Evolutionary conservation across 35 echinoderm and acorn worm genomes (phyloP).

Genomic region (Lytechinus pictus): DNA sequence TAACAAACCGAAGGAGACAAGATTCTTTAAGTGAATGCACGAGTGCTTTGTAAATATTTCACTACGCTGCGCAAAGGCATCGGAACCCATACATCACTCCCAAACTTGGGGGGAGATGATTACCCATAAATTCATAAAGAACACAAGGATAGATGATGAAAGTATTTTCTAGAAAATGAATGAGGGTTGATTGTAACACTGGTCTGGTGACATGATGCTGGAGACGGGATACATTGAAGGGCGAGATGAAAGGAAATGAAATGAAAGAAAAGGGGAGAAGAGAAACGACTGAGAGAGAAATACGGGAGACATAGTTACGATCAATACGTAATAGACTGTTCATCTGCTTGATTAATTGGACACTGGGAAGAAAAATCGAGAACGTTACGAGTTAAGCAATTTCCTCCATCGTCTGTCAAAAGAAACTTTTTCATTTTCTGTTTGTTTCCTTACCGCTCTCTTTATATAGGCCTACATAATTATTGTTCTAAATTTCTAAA

Average conservation of each 20-base stretch:
- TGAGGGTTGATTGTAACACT: not conserved
- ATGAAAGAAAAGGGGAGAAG: not conserved
- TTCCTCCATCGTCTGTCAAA: not conserved
- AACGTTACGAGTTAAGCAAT: not conserved
- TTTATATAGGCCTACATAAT: not conserved
- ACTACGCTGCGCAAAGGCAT: not conserved
- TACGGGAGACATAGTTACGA: not conserved
- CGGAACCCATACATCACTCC: not conserved
- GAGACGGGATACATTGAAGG: not conserved
- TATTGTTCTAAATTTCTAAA: not conserved
- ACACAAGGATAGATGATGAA: not conserved
- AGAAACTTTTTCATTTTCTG: not conserved
- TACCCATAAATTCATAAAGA: not conserved
- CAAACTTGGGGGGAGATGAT: not conserved
- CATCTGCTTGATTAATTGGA: conserved; percentile 12
- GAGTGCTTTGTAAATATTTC: not conserved
- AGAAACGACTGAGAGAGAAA: not conserved
- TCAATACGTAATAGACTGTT: conserved; percentile 2
- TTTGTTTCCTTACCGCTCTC: not conserved
- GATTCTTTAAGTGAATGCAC: not conserved
- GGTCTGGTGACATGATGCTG: not conserved
- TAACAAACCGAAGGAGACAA: not conserved
- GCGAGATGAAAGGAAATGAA: conserved; percentile 4
- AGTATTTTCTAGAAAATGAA: not conserved
- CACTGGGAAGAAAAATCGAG: not conserved